These are phyloP conservation scores for Cyanoliseus patagonus DNA, from an alignment of 2,113 vertebrate species.

Conservation along the genomic window DNA sequence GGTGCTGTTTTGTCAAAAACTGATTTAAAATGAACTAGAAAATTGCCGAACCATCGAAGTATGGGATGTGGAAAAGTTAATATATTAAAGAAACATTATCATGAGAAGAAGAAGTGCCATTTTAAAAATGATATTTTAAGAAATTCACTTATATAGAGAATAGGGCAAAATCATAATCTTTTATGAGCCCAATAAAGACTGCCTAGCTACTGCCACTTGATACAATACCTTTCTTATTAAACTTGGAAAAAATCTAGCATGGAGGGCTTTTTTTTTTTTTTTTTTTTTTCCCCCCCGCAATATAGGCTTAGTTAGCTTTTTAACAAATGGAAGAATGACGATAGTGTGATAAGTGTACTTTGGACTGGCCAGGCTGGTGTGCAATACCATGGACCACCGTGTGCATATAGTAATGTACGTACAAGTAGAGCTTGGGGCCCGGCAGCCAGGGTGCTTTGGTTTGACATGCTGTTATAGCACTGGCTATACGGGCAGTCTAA, in stretches of 20 bases:
- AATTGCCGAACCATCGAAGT: conserved; percentile 46
- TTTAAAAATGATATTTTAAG: conserved; percentile 65
- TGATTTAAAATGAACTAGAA: conserved; percentile 53
- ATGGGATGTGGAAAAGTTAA: conserved; percentile 39
- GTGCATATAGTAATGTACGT: rapidly evolving
- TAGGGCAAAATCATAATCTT: conserved; percentile 57
- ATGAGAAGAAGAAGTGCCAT: conserved; percentile 6
- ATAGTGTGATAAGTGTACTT: background rate
- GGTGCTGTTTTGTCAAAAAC: conserved; percentile 59
- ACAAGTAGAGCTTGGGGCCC: background rate
- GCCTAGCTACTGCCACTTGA: conserved; percentile 23
- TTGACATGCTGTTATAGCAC: background rate
- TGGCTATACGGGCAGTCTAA: rapidly evolving
- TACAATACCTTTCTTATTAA: conserved; percentile 48
- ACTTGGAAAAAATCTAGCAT: background rate
- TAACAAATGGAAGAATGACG: background rate
- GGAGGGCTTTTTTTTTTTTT: background rate
- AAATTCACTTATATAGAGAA: conserved; percentile 60
- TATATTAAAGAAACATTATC: conserved; percentile 61
- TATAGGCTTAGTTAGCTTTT: conserved; percentile 6
- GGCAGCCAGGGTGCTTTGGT: background rate
- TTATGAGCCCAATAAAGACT: conserved; percentile 60
- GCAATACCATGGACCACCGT: background rate
- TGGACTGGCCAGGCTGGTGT: background rate
- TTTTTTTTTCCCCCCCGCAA: background rate